Evolutionary conservation across 1,140 invertebrate species (phyloP).

Genomic region (Drosophila sechellia): DNA sequence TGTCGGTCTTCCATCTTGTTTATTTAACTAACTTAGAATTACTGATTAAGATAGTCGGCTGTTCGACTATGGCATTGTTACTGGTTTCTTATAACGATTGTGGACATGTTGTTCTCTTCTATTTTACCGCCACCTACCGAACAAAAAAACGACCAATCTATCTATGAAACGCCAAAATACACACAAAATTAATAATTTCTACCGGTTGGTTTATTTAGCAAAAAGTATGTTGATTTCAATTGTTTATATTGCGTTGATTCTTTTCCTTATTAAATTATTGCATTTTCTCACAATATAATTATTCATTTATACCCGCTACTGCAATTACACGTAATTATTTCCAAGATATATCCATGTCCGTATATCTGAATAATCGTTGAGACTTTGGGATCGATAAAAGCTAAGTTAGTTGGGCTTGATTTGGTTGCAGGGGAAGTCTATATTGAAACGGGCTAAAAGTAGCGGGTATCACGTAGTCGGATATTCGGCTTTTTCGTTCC

Average conservation of each 20-base stretch:
- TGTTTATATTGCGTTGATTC: background rate
- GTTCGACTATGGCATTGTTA: conserved; percentile 9
- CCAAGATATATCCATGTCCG: background rate
- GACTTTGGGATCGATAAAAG: background rate
- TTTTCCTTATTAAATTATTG: conserved; percentile 1
- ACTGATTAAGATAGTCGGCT: conserved; percentile 9
- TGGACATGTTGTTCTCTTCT: conserved; percentile 70
- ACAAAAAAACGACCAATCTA: conserved; percentile 41
- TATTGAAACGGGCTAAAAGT: too few species aligned
- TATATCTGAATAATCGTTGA: background rate
- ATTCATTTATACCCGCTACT: background rate
- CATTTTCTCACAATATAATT: background rate
- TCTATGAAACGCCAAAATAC: conserved; percentile 23
- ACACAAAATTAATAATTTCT: conserved; percentile 20
- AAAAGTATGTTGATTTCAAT: conserved; percentile 56
- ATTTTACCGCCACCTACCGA: conserved; percentile 58
- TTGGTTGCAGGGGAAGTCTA: too few species aligned
- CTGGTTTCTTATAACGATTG: conserved; percentile 49
- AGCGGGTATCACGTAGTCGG: conserved; percentile 3
- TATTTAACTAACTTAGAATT: conserved; percentile 5
- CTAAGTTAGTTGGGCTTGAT: background rate
- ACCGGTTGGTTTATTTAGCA: conserved; percentile 48
- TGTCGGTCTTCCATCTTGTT: background rate
- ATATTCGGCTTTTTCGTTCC: background rate
- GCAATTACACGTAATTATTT: too few species aligned